These are phyloP conservation scores for Drosophila takahashii DNA, from an alignment of 1,140 invertebrate genomes.

Conservation along the genomic window DNA sequence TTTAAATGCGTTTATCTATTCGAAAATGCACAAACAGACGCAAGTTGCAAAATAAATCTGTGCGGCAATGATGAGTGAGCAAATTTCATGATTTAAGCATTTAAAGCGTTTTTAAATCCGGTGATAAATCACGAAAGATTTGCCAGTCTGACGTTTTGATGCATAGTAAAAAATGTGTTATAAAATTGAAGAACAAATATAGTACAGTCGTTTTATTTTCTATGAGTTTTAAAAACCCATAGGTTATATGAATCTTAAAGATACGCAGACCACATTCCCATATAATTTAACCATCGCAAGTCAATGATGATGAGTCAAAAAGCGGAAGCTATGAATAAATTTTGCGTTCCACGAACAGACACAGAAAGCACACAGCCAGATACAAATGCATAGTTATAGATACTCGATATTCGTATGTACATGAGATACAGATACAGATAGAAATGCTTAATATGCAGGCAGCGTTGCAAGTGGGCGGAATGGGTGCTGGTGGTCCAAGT, in stretches of 20 bases:
- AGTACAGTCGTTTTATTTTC: no score
- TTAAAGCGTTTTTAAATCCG: neutral
- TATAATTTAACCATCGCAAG: constrained; percentile 20
- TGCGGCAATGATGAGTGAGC: constrained; percentile 5
- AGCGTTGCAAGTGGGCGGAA: constrained; percentile 21
- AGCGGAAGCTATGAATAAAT: constrained; percentile 77
- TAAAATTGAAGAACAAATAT: no score
- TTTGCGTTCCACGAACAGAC: constrained; percentile 26
- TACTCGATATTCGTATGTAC: constrained; percentile 9
- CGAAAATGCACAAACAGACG: constrained; percentile 47
- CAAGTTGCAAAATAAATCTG: constrained; percentile 31
- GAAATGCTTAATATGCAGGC: constrained; percentile 62
- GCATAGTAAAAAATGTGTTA: neutral
- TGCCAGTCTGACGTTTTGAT: neutral
- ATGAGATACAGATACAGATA: constrained; percentile 20
- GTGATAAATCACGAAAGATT: constrained; percentile 1
- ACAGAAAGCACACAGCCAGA: constrained; percentile 1
- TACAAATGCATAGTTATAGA: constrained; percentile 2
- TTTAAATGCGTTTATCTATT: constrained; percentile 76
- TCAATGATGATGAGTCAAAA: constrained; percentile 71
- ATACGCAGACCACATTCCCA: neutral
- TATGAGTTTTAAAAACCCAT: neutral
- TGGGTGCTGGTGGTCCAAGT: neutral
- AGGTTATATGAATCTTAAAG: neutral
- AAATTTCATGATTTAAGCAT: constrained; percentile 29